phyloP scores from a whole-genome alignment of 2,888 invertebrate genomes.

The Frankliniella intonsa region DNA sequence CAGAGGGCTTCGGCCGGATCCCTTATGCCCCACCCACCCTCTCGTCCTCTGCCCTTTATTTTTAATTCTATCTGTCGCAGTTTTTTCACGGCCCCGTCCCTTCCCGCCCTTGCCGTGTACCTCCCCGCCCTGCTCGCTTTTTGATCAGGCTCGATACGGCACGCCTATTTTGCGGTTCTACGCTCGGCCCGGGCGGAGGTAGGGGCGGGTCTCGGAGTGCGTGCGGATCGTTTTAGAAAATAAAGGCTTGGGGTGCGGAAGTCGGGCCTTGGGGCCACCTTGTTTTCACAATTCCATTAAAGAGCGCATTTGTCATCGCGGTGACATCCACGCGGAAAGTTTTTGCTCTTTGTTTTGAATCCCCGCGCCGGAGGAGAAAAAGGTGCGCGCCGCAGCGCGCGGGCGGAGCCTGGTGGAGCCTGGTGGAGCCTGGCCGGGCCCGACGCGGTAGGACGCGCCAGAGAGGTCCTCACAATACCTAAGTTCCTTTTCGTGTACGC shows the following conservation, averaged over 20 bases:
- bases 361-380: not conserved
- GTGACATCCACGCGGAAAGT: constrained; percentile 9
- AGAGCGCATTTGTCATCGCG: constrained; percentile 4
- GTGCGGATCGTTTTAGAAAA: not conserved
- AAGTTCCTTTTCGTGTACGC: constrained; percentile 13
- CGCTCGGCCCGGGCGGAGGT: not conserved
- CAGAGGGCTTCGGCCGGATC: not conserved
- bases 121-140: not conserved
- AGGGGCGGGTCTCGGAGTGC: not conserved
- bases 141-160: not conserved
- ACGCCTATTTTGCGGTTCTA: not conserved
- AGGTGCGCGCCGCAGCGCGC: not conserved
- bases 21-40: not conserved
- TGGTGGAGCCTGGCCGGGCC: not conserved
- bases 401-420: too few relatives aligned
- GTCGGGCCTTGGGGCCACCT: not conserved
- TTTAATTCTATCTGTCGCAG: not conserved
- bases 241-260: not conserved
- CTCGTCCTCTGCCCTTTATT: not conserved
- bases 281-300: constrained; percentile 24
- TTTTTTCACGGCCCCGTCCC: not conserved
- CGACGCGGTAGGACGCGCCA: not conserved
- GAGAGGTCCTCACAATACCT: not conserved
- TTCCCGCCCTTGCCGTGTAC: not conserved
- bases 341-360: constrained; percentile 19